Evolutionary conservation across 2,113 vertebrate species (phyloP), one percentile per base, ranked within the genome.

Genomic region (Gymnobelideus leadbeateri): DNA sequence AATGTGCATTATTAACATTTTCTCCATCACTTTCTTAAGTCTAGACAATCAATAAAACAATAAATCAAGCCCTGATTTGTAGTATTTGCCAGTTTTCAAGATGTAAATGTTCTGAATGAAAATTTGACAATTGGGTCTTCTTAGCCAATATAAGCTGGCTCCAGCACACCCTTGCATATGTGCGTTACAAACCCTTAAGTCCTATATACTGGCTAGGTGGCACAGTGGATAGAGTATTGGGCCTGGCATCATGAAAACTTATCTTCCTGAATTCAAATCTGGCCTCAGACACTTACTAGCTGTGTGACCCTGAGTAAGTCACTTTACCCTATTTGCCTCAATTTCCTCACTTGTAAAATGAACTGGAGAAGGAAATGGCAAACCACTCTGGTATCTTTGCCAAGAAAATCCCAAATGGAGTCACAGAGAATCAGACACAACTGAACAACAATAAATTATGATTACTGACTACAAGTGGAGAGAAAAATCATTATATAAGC

Each of bases 1-100:
- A 84, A 84, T 43, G 19, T 84, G 68, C n/a, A 43, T 84, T 84
- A 84, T 84, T 84, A 84, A 84, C 68, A 84, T 84, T 84, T 84
- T 84, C n/a, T 84, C n/a, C n/a, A 84, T 84, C 68, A 84, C 68
- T 84, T 84, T 84, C n/a, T 84, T 84, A 84, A 84, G 68, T 43
- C 68, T 84, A 43, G 68, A 84, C 68, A 23, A 84, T 84, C 68
- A 84, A 84, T 84, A 84, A 84, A 84, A 84, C n/a, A 84, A 84
- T 84, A 84, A 84, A 43, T 84, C 68, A 43, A 43, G 68, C 68
- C n/a, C 68, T 43, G 43, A 84, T 84, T 84, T 84, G 68, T 84
- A 84, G 68, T 84, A 84, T 84, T 84, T 84, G 37, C 68, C 68
- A 84, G 43, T 84, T 84, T 84, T 43, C n/a, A 84, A 84, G 68